These are phyloP conservation scores for Erebia epiphron DNA, from an alignment of 2,888 invertebrate species.

Conservation along the genomic window DNA sequence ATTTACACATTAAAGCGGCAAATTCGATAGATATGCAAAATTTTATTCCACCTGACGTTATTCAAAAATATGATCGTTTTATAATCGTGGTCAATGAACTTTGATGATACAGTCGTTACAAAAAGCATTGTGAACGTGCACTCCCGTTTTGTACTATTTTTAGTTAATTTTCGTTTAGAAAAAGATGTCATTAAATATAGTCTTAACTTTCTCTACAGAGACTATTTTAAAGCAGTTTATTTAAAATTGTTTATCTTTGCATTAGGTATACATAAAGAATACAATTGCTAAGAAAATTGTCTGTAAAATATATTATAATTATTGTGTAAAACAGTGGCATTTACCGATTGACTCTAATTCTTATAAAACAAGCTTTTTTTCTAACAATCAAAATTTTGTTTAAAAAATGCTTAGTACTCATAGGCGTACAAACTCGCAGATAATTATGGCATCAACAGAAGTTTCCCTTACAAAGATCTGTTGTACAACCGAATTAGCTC, in stretches of 20 bases:
- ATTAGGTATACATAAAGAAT: background rate
- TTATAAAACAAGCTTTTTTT: background rate
- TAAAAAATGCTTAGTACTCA: no score
- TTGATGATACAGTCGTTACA: constrained; percentile 55
- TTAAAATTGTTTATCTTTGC: constrained; percentile 13
- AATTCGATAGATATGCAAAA: constrained; percentile 76
- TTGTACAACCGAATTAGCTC: background rate
- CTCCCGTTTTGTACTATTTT: constrained; percentile 30
- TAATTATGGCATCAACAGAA: no score
- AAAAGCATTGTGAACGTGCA: constrained; percentile 48
- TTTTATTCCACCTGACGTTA: constrained; percentile 62
- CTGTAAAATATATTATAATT: background rate
- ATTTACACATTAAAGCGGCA: constrained; percentile 67
- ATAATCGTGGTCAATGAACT: constrained; percentile 61
- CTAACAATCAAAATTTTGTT: background rate
- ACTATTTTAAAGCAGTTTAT: constrained; percentile 17
- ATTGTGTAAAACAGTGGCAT: background rate
- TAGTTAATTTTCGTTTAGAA: constrained; percentile 31
- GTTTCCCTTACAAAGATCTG: no score
- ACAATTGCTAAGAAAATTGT: background rate
- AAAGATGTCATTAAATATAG: constrained; percentile 27
- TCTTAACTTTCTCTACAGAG: constrained; percentile 24
- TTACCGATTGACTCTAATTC: background rate
- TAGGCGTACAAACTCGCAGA: no score
- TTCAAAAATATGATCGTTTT: constrained; percentile 43